A percentile compares a stretch with the other conserved stretches of the same genome.
phyloP scores from a whole-genome alignment of 2,797 vertebrate genomes.

The Anguilla anguilla region DNA sequence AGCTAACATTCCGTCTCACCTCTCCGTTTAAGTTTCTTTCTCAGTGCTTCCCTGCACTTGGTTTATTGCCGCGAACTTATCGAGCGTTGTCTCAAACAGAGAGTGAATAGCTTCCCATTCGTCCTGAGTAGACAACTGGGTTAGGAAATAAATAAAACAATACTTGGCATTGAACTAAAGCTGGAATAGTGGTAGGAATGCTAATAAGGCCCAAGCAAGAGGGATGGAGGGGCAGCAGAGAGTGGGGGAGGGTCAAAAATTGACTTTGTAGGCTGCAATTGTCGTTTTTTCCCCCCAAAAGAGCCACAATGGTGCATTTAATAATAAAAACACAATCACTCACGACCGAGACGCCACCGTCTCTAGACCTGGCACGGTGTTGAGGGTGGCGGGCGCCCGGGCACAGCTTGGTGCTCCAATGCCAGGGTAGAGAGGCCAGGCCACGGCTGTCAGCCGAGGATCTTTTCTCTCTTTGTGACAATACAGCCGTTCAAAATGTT shows the following conservation, averaged over 20 bases:
- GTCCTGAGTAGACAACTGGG: conserved; percentile 1
- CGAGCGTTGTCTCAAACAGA: conserved; percentile 8
- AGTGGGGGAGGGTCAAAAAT: conserved; percentile 32
- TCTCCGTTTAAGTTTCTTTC: neutral
- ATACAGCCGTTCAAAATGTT: neutral
- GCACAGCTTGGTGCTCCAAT: neutral
- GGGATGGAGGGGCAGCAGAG: neutral
- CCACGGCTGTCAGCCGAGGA: neutral
- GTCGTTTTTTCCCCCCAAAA: conserved; percentile 34
- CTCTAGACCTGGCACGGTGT: conserved; percentile 9
- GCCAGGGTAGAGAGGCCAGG: neutral
- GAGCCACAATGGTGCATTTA: conserved; percentile 52
- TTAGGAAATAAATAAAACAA: conserved; percentile 32
- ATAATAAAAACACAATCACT: conserved; percentile 40
- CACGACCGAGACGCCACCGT: conserved; percentile 36
- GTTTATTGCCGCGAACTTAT: neutral
- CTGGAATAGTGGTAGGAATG: neutral
- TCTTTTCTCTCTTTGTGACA: neutral
- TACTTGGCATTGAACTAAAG: conserved; percentile 18
- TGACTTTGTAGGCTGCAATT: conserved; percentile 40
- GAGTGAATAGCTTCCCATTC: neutral
- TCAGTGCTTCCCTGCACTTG: neutral
- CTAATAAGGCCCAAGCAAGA: conserved; percentile 27
- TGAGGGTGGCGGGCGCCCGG: neutral
- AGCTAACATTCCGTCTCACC: neutral